Evolutionary conservation across 2,797 vertebrate species (phyloP).

Genomic region (Sebastes oblongus): DNA sequence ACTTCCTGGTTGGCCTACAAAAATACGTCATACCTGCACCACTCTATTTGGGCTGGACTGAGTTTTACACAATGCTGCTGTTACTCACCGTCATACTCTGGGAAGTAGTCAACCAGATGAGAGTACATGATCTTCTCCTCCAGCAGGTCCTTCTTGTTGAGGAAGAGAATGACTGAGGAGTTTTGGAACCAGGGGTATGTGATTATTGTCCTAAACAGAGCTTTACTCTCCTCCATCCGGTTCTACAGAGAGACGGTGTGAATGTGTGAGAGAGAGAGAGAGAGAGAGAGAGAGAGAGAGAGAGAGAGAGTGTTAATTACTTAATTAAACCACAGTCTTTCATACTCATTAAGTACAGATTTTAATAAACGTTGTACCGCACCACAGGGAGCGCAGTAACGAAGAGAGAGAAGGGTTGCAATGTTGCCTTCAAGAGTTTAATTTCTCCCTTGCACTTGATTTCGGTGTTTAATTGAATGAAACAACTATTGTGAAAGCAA

Average conservation of each 20-base stretch:
- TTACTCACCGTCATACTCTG: constrained; percentile 93
- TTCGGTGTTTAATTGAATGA: constrained; percentile 46
- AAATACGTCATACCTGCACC: not conserved
- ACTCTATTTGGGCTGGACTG: not conserved
- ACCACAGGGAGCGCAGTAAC: constrained; percentile 48
- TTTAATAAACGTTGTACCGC: constrained; percentile 54
- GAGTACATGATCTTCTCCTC: constrained; percentile 98
- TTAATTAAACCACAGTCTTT: constrained; percentile 64
- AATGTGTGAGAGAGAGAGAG: not conserved
- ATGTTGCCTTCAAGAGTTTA: constrained; percentile 24
- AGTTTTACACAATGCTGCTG: not conserved
- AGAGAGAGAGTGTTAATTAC: constrained; percentile 12
- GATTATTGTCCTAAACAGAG: constrained; percentile 97
- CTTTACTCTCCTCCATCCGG: constrained; percentile 99
- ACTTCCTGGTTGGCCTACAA: no score
- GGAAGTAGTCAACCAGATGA: constrained; percentile 98
- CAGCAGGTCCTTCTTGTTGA: constrained; percentile 98
- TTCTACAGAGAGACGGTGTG: constrained; percentile 81
- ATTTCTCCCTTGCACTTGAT: constrained; percentile 34
- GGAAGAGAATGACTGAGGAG: constrained; percentile 98
- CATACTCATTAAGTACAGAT: constrained; percentile 49
- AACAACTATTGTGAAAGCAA: constrained; percentile 5
- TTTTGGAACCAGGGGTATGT: constrained; percentile 99
- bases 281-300: not conserved
- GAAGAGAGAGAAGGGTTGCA: constrained; percentile 30